phyloP scores from a whole-genome alignment of 2,888 invertebrate species.

The Gibbula magus region DNA sequence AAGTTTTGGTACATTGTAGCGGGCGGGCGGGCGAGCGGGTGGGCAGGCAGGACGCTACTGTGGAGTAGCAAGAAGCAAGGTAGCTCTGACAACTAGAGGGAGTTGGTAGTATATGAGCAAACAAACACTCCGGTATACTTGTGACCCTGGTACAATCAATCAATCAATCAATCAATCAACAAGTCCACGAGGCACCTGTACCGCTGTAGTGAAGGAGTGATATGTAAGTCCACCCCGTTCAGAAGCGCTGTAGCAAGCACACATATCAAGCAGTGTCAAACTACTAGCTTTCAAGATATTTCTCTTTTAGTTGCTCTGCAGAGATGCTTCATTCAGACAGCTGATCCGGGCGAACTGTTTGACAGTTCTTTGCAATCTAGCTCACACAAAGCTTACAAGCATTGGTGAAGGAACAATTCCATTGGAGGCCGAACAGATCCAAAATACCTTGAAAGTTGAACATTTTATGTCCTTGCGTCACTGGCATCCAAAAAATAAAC shows the following conservation, averaged over 20 bases:
- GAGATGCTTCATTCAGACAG: slow-evolving; percentile 13
- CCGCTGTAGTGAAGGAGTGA: not conserved
- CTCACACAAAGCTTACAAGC: slow-evolving; percentile 30
- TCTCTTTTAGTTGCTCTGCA: slow-evolving; percentile 16
- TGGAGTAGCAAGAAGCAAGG: slow-evolving; percentile 2
- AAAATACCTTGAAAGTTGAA: slow-evolving; percentile 49
- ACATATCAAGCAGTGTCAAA: slow-evolving; percentile 13
- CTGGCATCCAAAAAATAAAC: slow-evolving; percentile 34
- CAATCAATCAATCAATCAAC: too few species aligned
- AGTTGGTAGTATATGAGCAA: slow-evolving; percentile 16
- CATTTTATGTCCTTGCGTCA: slow-evolving; percentile 51
- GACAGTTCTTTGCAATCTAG: slow-evolving; percentile 39
- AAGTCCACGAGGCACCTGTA: not conserved
- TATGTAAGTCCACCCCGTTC: slow-evolving; percentile 10
- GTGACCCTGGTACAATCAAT: slow-evolving; percentile 14
- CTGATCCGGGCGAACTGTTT: slow-evolving; percentile 42
- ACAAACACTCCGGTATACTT: slow-evolving; percentile 16
- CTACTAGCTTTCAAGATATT: slow-evolving; percentile 17
- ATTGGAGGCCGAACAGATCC: slow-evolving; percentile 16
- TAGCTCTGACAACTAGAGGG: slow-evolving; percentile 15
- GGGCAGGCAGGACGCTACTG: not conserved
- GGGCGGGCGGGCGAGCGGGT: not conserved
- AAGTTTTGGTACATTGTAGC: slow-evolving; percentile 14
- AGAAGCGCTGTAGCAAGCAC: slow-evolving; percentile 12
- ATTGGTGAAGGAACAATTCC: slow-evolving; percentile 23